phyloP scores from a whole-genome alignment of 2,888 invertebrate genomes.

The Hipparchia semele region DNA sequence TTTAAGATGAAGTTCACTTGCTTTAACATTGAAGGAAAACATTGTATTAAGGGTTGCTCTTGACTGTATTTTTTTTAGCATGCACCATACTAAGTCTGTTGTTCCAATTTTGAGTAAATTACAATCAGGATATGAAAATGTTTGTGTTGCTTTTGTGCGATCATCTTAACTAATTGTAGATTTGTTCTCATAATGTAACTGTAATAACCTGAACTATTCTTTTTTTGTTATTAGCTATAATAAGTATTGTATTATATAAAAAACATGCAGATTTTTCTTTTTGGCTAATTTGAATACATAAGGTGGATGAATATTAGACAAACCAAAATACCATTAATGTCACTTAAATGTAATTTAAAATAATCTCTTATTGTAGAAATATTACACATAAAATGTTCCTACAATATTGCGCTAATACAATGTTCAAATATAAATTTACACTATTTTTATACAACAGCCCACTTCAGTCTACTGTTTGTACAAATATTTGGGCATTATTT shows the following conservation, averaged over 20 bases:
- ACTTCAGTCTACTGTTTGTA: neutral
- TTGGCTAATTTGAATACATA: neutral
- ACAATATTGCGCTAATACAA: neutral
- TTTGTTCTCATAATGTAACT: too few relatives aligned
- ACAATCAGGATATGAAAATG: too few relatives aligned
- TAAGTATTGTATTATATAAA: neutral
- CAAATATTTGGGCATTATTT: slow-evolving; percentile 2
- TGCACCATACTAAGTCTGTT: too few relatives aligned
- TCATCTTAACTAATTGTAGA: too few relatives aligned
- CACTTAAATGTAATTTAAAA: neutral
- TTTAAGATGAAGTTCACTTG: neutral
- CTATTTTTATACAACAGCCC: slow-evolving; percentile 3
- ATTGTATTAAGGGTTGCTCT: too few relatives aligned
- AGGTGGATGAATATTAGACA: neutral
- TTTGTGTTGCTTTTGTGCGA: too few relatives aligned
- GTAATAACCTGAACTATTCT: too few relatives aligned
- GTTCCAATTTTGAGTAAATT: too few relatives aligned
- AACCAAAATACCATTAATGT: too few relatives aligned
- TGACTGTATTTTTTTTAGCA: too few relatives aligned
- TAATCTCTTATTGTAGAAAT: neutral
- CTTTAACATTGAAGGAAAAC: too few relatives aligned
- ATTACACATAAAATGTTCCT: neutral
- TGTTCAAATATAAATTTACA: neutral
- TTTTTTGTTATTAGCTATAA: too few relatives aligned
- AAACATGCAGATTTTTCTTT: neutral